phyloP scores from a whole-genome alignment of 1,140 invertebrate genomes.

The Pachypeltis micranthus region DNA sequence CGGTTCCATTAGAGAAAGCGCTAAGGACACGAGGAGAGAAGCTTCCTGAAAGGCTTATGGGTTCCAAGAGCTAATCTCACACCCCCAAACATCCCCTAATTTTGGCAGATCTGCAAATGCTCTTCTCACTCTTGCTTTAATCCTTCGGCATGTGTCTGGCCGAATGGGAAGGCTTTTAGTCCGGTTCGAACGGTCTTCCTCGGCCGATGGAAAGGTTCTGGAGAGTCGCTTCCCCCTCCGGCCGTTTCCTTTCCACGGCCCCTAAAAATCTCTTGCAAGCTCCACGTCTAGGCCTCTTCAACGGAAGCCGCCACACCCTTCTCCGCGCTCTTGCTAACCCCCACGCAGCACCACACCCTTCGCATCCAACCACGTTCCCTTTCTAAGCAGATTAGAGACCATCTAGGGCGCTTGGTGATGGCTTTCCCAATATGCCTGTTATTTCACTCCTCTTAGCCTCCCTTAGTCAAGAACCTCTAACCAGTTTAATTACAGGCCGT shows the following conservation, averaged over 20 bases:
- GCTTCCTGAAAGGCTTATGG: constrained; percentile 9
- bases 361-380: not conserved
- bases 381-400: constrained; percentile 13
- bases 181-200: not conserved
- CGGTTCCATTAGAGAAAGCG: constrained; percentile 7
- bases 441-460: constrained; percentile 12
- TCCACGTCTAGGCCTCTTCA: no score
- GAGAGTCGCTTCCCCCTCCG: not conserved
- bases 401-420: not conserved
- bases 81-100: constrained; percentile 12
- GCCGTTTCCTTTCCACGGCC: not conserved
- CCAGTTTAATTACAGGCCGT: constrained; percentile 12
- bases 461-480: constrained; percentile 5
- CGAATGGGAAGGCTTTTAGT: constrained; percentile 11
- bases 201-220: no score
- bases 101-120: constrained; percentile 10
- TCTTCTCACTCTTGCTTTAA: constrained; percentile 5
- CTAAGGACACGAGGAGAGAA: not conserved
- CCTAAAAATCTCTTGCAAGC: constrained; percentile 11
- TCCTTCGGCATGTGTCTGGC: constrained; percentile 9
- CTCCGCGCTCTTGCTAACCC: not conserved
- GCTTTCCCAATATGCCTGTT: constrained; percentile 12
- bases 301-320: not conserved
- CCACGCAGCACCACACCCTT: not conserved
- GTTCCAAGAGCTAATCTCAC: constrained; percentile 13